A percentile compares a stretch with the other conserved stretches of the same genome.
Evolutionary conservation across 2,113 vertebrate genomes (phyloP).

Genomic region (Edolisoma coerulescens): DNA sequence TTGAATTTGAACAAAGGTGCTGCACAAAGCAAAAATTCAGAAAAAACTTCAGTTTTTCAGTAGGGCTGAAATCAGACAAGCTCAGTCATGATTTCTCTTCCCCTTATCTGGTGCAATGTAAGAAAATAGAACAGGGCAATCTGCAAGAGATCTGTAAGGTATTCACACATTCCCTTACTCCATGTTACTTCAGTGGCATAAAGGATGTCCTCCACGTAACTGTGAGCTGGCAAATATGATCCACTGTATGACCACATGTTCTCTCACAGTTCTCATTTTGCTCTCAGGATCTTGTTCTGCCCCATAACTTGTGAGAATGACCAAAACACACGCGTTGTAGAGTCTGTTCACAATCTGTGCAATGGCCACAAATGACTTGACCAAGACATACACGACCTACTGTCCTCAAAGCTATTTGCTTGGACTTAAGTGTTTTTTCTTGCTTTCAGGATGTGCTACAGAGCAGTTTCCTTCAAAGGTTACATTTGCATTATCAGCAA

Average conservation of each 20-base stretch:
- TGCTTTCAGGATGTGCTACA: slow-evolving; percentile 52
- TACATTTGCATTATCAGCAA: slow-evolving; percentile 77
- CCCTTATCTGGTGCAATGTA: neutral
- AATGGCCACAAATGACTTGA: neutral
- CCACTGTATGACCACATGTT: neutral
- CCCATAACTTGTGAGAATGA: neutral
- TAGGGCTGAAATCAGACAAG: neutral
- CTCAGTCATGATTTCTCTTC: neutral
- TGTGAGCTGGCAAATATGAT: neutral
- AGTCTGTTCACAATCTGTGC: neutral
- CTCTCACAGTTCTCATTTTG: neutral
- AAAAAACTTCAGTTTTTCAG: neutral
- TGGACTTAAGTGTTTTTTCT: slow-evolving; percentile 11
- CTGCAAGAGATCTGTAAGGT: neutral
- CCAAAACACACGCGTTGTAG: neutral
- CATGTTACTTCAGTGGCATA: neutral
- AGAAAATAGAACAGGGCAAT: neutral
- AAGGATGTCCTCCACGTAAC: accelerated
- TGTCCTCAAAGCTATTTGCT: neutral
- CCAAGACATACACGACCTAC: neutral
- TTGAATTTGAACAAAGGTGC: neutral
- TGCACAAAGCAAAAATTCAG: neutral
- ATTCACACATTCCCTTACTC: neutral
- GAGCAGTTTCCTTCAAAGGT: slow-evolving; percentile 67
- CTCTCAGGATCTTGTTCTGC: neutral